phyloP scores from a whole-genome alignment of 2,113 vertebrate species.

The rabbit (Oryctolagus cuniculus) region mOryCun1.1 NC_091434.1:185428001-185428500 shows the following conservation, averaged over 20 bases:
- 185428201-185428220: not conserved
- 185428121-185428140: not conserved
- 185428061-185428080: not conserved
- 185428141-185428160: not conserved
- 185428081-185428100: not conserved
- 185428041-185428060: too few relatives aligned
- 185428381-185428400: not conserved
- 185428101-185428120: not conserved
- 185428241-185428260: not conserved
- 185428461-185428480: not conserved
- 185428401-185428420: not conserved
- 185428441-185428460: not conserved
- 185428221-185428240: too few relatives aligned
- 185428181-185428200: slow-evolving; percentile 34
- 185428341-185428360: not conserved
- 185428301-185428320: not conserved
- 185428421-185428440: not conserved
- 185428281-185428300: not conserved
- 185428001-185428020: not conserved
- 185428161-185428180: not conserved
- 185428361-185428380: not conserved
- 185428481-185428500: not conserved
- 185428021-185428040: not conserved
- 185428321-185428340: not conserved
- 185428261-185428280: not conserved